phyloP scores from a whole-genome alignment of 2,888 invertebrate genomes.

The Meloe dianella region DNA sequence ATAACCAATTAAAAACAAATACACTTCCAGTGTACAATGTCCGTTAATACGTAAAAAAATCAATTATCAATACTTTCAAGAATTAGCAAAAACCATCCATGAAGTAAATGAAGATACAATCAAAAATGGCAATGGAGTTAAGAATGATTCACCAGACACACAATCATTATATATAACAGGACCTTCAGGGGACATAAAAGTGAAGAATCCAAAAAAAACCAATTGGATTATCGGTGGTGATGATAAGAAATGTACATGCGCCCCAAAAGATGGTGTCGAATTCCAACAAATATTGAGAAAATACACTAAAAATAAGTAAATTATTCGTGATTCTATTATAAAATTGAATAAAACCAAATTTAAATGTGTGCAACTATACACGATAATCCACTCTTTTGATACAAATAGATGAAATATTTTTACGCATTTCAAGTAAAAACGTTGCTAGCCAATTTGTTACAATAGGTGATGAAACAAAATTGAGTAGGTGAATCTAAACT shows the following conservation, averaged over 20 bases:
- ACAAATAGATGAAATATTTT: no score
- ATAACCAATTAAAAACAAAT: background rate
- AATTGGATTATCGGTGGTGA: conserved; percentile 40
- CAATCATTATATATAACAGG: conserved; percentile 45
- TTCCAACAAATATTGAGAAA: conserved; percentile 53
- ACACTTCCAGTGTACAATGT: conserved; percentile 40
- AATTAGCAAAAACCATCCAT: conserved; percentile 54
- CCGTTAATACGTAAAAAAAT: conserved; percentile 49
- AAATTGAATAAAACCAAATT: no score
- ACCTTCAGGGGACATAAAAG: conserved; percentile 49
- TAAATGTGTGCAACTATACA: background rate
- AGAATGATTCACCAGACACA: conserved; percentile 37
- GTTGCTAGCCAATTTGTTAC: no score
- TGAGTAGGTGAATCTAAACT: background rate
- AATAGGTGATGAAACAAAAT: background rate
- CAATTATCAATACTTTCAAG: conserved; percentile 56
- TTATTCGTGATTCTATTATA: no score
- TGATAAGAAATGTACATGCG: conserved; percentile 52
- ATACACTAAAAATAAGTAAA: conserved; percentile 24
- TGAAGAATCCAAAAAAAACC: conserved; percentile 40
- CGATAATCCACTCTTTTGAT: no score
- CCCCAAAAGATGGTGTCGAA: conserved; percentile 45
- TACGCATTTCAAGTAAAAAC: no score
- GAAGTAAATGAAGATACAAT: conserved; percentile 41
- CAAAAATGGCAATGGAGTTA: conserved; percentile 40